A percentile compares a stretch with the other conserved stretches of the same genome.
Evolutionary conservation across 2,888 invertebrate species (phyloP).

Genomic region (Chrysolina americana): DNA sequence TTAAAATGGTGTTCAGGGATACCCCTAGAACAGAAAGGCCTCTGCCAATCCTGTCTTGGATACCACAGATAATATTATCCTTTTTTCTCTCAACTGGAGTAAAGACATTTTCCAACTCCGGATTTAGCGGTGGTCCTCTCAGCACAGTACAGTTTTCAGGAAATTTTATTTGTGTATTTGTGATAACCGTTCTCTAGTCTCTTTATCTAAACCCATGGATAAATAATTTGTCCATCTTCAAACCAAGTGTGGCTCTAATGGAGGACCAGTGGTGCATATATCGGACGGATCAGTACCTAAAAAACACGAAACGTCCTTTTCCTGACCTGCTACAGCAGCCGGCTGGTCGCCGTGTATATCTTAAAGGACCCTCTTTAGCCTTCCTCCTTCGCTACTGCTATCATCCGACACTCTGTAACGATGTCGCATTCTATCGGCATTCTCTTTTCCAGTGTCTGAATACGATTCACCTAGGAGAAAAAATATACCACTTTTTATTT

Average conservation of each 20-base stretch:
- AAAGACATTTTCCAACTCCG: background rate
- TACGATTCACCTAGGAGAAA: background rate
- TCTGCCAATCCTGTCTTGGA: conserved; percentile 24
- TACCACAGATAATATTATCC: conserved; percentile 6
- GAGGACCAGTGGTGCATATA: conserved; percentile 1
- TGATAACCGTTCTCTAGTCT: conserved; percentile 5
- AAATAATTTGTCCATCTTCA: conserved; percentile 28
- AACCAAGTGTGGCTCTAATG: conserved; percentile 20
- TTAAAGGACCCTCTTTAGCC: no score
- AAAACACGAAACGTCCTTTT: no score
- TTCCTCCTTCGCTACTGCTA: no score
- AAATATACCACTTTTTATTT: no score
- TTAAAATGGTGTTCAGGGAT: background rate
- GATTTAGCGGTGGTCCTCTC: conserved; percentile 27
- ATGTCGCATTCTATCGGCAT: no score
- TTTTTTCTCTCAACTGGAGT: conserved; percentile 20
- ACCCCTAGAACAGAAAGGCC: conserved; percentile 17
- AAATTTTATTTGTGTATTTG: conserved; percentile 15
- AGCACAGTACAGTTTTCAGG: conserved; percentile 24
- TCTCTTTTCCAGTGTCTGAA: no score
- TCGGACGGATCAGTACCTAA: background rate
- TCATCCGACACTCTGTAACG: no score
- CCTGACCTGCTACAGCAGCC: no score
- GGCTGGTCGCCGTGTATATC: no score
- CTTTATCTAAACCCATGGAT: conserved; percentile 25